These are phyloP conservation scores for Manis crassicaudata DNA, from an alignment of 2,797 vertebrate species.

Conservation along the genomic window DNA sequence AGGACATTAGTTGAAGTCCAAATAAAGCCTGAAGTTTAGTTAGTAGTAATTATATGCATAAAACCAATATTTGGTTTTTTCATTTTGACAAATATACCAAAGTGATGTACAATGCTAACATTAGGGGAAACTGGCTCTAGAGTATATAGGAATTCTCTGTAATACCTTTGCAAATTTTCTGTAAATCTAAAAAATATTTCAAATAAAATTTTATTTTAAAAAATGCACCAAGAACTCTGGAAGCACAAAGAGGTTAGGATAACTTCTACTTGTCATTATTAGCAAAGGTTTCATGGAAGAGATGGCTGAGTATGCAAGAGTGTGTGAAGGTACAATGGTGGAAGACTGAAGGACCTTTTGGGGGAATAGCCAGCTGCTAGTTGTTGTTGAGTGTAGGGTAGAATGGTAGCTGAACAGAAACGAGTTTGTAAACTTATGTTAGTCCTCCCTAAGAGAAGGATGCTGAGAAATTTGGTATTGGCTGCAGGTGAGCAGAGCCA, in stretches of 20 bases:
- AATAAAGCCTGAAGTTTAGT: not conserved
- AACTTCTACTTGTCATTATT: not conserved
- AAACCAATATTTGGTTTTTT: not conserved
- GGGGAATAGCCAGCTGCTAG: not conserved
- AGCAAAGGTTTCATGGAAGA: not conserved
- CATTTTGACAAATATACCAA: not conserved
- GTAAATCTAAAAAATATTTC: not conserved
- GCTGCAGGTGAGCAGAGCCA: no score
- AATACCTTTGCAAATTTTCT: not conserved
- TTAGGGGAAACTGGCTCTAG: not conserved
- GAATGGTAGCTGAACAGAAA: not conserved
- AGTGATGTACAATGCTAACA: not conserved
- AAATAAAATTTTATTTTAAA: not conserved
- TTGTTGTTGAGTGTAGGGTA: not conserved
- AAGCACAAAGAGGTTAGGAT: not conserved
- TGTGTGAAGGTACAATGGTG: not conserved
- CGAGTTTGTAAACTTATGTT: not conserved
- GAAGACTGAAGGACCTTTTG: not conserved
- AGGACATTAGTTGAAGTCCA: not conserved
- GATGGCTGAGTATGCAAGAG: not conserved
- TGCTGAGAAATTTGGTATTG: not conserved
- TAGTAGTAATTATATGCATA: not conserved
- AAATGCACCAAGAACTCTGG: not conserved
- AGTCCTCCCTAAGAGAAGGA: not conserved
- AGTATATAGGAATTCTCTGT: not conserved